phyloP scores from a whole-genome alignment of 2,113 vertebrate genomes.

The Mobula birostris region DNA sequence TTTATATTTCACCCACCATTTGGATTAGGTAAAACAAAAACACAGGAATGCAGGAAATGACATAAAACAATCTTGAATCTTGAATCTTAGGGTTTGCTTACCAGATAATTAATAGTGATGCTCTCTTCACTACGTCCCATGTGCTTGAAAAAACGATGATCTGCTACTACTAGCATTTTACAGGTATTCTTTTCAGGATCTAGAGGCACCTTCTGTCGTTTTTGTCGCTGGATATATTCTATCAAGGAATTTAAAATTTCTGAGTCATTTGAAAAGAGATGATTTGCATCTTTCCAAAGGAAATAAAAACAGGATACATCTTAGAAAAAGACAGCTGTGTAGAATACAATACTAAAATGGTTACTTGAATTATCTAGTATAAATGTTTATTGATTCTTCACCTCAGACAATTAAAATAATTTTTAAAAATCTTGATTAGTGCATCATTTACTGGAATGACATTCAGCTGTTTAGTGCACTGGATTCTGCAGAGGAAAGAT shows the following conservation, averaged over 20 bases:
- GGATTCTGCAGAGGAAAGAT: not conserved
- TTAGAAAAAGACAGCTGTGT: not conserved
- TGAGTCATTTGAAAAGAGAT: not conserved
- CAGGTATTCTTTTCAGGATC: constrained; percentile 82
- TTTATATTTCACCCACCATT: not conserved
- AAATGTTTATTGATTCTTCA: not conserved
- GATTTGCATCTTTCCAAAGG: not conserved
- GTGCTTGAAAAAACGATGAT: constrained; percentile 84
- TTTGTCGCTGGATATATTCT: constrained; percentile 44
- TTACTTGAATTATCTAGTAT: not conserved
- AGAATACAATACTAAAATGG: not conserved
- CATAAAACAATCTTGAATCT: too few species aligned
- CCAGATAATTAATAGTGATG: constrained; percentile 91
- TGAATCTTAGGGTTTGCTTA: constrained; percentile 45
- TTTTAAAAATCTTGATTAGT: not conserved
- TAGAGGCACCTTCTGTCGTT: constrained; percentile 54
- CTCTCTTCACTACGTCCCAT: constrained; percentile 94
- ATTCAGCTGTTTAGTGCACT: not conserved
- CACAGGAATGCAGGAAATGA: not conserved
- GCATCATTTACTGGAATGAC: not conserved
- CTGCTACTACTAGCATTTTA: constrained; percentile 85
- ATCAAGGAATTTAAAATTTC: not conserved
- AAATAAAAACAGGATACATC: not conserved
- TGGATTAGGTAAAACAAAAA: not conserved
- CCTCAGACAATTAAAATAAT: not conserved